These are phyloP conservation scores for Hydroisotoma schaefferi DNA, from an alignment of 2,888 invertebrate species.

Conservation along the genomic window DNA sequence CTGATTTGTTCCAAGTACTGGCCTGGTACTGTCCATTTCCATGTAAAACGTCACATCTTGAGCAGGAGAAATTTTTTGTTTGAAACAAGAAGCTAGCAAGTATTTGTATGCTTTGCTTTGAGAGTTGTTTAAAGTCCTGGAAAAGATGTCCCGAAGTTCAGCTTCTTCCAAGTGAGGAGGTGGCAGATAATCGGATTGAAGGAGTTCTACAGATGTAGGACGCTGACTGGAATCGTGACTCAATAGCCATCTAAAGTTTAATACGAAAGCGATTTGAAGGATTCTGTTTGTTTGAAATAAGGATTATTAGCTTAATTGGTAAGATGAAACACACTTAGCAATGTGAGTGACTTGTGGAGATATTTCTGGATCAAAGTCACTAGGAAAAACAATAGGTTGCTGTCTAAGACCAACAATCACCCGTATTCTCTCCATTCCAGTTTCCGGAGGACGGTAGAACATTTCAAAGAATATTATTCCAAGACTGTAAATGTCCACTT, in stretches of 20 bases:
- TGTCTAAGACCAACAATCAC: slow-evolving; percentile 70
- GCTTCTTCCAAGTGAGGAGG: slow-evolving; percentile 81
- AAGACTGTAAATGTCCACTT: slow-evolving; percentile 80
- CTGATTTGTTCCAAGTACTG: slow-evolving; percentile 10
- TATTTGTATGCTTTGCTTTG: slow-evolving; percentile 74
- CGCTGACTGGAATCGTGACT: slow-evolving; percentile 78
- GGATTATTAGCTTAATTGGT: too few species aligned
- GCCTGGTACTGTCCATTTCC: slow-evolving; percentile 29
- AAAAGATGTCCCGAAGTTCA: slow-evolving; percentile 74
- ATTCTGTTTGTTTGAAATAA: too few species aligned
- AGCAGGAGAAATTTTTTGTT: slow-evolving; percentile 59
- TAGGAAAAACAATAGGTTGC: slow-evolving; percentile 67
- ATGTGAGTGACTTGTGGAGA: slow-evolving; percentile 62
- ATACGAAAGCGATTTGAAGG: too few species aligned
- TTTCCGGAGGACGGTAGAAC: slow-evolving; percentile 78
- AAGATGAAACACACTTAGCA: slow-evolving; percentile 54
- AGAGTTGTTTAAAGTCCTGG: slow-evolving; percentile 75
- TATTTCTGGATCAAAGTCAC: slow-evolving; percentile 60
- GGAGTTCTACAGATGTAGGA: slow-evolving; percentile 79
- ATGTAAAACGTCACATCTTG: slow-evolving; percentile 77
- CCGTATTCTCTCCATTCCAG: slow-evolving; percentile 84
- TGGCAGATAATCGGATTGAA: slow-evolving; percentile 78
- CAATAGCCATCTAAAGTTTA: slow-evolving; percentile 69
- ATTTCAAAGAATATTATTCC: slow-evolving; percentile 95
- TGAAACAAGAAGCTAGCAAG: slow-evolving; percentile 62